Evolutionary conservation across 2,888 invertebrate genomes (phyloP), one percentile per base, ranked within the genome.

Genomic region (Ctena decussata): DNA sequence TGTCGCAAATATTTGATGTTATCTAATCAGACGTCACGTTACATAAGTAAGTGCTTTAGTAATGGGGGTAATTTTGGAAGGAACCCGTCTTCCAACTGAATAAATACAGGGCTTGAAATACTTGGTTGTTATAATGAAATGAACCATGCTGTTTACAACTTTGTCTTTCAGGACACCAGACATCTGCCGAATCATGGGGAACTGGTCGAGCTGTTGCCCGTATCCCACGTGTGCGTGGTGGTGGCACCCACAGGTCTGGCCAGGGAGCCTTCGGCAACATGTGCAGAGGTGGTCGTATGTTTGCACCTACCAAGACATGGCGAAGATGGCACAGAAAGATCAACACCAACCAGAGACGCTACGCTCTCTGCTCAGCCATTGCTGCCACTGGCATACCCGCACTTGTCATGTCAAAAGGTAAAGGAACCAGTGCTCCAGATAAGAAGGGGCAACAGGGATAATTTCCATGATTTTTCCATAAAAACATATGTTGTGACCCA

Each of bases 191-290:
- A 96, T 99, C 99, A 90, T 99, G 99, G 99, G 99, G 99, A 96
- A 99, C 99, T 94, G 99, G 99, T 93, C 98, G 99, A 95, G 99
- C 99, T 92, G 99, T 99, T 84, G 99, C 99, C 60, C 99, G 99
- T 98, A 99, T 99, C 95, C 99, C 99, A 39, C 98, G 99, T 97
- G 99, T 99, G 0, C 98, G 99, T 89, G 99, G 99, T 96, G 99
- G 99, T 95, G 99, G 99, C 97, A 99, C 99, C 95, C 99, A 99
- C 96, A 98, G 99, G 91, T 99, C 99, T 39, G 99, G 99, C 82
- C 99, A 99, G 97, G 99, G 99, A 97, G 99, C 99, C 80, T 99
- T 99, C 96, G 99, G 99, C 89, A 99, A 99, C 97, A 99, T 99
- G 99, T 99, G 99, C 96, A 98, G 99, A 95, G 99, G 99, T 89